Conservation (phyloP, 2,888 invertebrate species). For the Athetis lepigone region DNA sequence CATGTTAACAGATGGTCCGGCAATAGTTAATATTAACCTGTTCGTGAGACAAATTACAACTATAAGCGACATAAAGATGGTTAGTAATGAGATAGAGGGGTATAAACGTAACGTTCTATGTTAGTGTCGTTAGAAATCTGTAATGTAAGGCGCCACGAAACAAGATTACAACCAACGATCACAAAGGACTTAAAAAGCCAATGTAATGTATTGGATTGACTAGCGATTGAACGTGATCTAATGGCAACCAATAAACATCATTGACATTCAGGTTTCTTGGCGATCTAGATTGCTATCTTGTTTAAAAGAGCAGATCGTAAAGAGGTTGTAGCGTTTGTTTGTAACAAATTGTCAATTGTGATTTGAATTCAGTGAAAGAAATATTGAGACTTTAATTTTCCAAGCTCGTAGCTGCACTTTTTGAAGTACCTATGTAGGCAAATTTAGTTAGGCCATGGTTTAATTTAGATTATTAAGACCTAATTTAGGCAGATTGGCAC, state of each 20-base stretch:
- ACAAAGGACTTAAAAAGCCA: slow-evolving; percentile 23
- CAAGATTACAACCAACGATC: slow-evolving; percentile 16
- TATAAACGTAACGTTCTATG: slow-evolving; percentile 27
- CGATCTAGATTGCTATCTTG: slow-evolving; percentile 28
- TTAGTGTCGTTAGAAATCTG: slow-evolving; percentile 49
- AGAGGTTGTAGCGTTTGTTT: slow-evolving; percentile 66
- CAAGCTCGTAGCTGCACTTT: slow-evolving; percentile 57
- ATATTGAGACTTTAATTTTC: slow-evolving; percentile 41
- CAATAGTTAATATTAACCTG: slow-evolving; percentile 99
- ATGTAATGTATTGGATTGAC: slow-evolving; percentile 19
- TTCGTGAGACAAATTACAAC: slow-evolving; percentile 99
- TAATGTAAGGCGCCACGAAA: slow-evolving; percentile 18
- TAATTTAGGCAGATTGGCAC: slow-evolving; percentile 56
- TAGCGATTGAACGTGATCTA: slow-evolving; percentile 1
- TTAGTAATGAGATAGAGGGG: slow-evolving; percentile 91
- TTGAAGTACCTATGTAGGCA: slow-evolving; percentile 41
- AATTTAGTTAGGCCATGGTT: slow-evolving; percentile 42
- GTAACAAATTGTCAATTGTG: slow-evolving; percentile 17
- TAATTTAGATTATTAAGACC: slow-evolving; percentile 42
- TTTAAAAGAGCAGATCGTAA: slow-evolving; percentile 26
- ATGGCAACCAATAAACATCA: slow-evolving; percentile 23
- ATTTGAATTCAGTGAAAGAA: slow-evolving; percentile 16
- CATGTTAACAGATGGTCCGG: slow-evolving; percentile 96
- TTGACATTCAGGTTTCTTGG: slow-evolving; percentile 18
- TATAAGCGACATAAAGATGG: slow-evolving; percentile 99